Percentiles rank a stretch among this genome's conserved stretches.
Evolutionary conservation across 2,888 invertebrate species (phyloP).

Genomic region (Sarcophaga rosellei): DNA sequence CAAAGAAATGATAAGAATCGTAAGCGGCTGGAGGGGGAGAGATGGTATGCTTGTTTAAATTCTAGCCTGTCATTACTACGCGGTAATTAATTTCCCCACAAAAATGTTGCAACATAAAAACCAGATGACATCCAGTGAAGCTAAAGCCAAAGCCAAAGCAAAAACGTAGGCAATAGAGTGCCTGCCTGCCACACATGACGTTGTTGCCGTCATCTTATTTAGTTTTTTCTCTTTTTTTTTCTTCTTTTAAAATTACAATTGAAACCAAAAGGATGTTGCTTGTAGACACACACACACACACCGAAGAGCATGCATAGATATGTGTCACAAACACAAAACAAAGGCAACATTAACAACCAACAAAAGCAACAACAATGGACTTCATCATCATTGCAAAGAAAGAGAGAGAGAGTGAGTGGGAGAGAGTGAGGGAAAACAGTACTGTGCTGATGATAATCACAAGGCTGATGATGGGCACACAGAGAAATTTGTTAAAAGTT

Average conservation of each 20-base stretch:
- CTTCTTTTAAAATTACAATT: slow-evolving; percentile 32
- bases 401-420: background rate
- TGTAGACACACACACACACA: slow-evolving; percentile 25
- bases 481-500: background rate
- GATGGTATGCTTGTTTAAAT: slow-evolving; percentile 19
- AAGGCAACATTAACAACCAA: slow-evolving; percentile 68
- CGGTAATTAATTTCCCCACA: slow-evolving; percentile 69
- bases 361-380: slow-evolving; percentile 63
- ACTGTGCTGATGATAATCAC: slow-evolving; percentile 31
- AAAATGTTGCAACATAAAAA: slow-evolving; percentile 66
- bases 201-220: slow-evolving; percentile 42
- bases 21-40: background rate
- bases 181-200: slow-evolving; percentile 64
- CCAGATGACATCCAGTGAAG: slow-evolving; percentile 63
- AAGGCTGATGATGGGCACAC: slow-evolving; percentile 24
- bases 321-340: slow-evolving; percentile 67
- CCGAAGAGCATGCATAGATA: slow-evolving; percentile 54
- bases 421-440: slow-evolving; percentile 2
- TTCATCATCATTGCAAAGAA: slow-evolving; percentile 37
- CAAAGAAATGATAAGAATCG: background rate
- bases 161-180: slow-evolving; percentile 57
- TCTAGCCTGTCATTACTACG: slow-evolving; percentile 62
- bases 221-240: slow-evolving; percentile 7
- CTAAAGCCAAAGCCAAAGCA: slow-evolving; percentile 43
- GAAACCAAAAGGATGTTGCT: slow-evolving; percentile 61